Base-by-base conservation (phyloP, 1,140 invertebrate genomes). In the Ctenoplectra terminalis region DNA sequence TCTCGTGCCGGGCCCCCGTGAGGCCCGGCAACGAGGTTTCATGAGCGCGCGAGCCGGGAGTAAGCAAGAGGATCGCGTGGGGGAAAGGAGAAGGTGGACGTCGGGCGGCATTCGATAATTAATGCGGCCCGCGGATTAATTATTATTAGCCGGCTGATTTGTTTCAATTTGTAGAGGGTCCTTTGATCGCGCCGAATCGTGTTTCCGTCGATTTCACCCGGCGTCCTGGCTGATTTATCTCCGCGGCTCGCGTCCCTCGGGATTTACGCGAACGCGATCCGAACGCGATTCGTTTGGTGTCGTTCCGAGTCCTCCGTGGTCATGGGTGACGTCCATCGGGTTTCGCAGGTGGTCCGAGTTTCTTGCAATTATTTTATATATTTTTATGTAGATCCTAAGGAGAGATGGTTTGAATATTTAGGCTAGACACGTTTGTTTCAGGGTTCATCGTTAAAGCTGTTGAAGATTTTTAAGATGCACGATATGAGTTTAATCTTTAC, bases 91-190 rank as follows among this genome's bases (percentile, higher is more conserved):
- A n/a, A 37, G 31, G 46, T 29, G 46, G 34, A 67, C 26, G 43
- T 34, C 52, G 54, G 46, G 26, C 64, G 70, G 58, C 61, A 37
- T 78, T 80, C 69, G 85, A 84, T 87, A 92, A 93, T 92, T 93
- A 92, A 92, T 91, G 89, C 88, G 84, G 87, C 81, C 67, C 75
- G 84, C 85, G 89, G 88, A 94, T 94, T 93, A 93, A 94, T 94
- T 93, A 93, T 93, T 91, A 92, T 93, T 91, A 91, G 89, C 85
- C 85, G 89, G 85, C 88, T 88, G 92, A 93, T 93, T 94, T 92
- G 91, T 92, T 93, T 93, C 90, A 92, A 93, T 94, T 93, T 92
- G 90, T 90, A 90, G 87, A 83, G 60, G 83, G 81, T 78, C 83
- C 91, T 93, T 92, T 92, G 91, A 93, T 92, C 91, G 86, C 88